phyloP scores from a whole-genome alignment of 2,888 invertebrate species.

The Diogma glabrata region DNA sequence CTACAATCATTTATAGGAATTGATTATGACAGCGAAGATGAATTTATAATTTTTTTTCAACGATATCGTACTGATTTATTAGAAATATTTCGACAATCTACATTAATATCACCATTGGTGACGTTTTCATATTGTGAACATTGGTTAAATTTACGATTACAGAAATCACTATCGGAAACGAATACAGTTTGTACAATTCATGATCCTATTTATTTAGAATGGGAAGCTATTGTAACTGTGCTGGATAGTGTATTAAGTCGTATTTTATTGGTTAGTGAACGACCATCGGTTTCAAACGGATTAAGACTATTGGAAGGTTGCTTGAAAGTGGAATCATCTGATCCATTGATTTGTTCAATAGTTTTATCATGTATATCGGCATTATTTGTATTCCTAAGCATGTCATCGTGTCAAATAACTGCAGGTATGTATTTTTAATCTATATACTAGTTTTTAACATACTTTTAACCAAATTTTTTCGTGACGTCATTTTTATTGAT shows the following conservation, averaged over 20 bases:
- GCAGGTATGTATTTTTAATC: slow-evolving; percentile 23
- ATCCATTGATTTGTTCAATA: slow-evolving; percentile 71
- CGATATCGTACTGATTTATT: slow-evolving; percentile 70
- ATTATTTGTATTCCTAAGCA: slow-evolving; percentile 79
- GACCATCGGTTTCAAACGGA: slow-evolving; percentile 64
- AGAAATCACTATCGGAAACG: slow-evolving; percentile 42
- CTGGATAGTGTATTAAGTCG: slow-evolving; percentile 76
- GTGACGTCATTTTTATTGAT: no score
- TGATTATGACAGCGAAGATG: slow-evolving; percentile 87
- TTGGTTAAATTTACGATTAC: slow-evolving; percentile 66
- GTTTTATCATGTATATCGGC: slow-evolving; percentile 86
- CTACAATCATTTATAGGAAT: slow-evolving; percentile 59
- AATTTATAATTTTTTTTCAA: slow-evolving; percentile 73
- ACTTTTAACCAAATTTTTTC: not conserved
- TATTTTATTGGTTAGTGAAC: slow-evolving; percentile 57
- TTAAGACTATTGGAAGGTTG: slow-evolving; percentile 67
- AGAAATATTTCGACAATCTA: slow-evolving; percentile 70
- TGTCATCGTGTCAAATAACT: slow-evolving; percentile 70
- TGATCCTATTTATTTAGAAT: slow-evolving; percentile 65
- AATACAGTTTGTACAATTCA: slow-evolving; percentile 36
- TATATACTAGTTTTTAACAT: not conserved
- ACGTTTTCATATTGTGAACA: slow-evolving; percentile 75
- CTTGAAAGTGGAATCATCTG: slow-evolving; percentile 58
- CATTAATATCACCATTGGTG: slow-evolving; percentile 66
- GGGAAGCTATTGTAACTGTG: slow-evolving; percentile 67